Evolutionary conservation across 2,888 invertebrate species (phyloP).

Genomic region (Microdon myrmicae): DNA sequence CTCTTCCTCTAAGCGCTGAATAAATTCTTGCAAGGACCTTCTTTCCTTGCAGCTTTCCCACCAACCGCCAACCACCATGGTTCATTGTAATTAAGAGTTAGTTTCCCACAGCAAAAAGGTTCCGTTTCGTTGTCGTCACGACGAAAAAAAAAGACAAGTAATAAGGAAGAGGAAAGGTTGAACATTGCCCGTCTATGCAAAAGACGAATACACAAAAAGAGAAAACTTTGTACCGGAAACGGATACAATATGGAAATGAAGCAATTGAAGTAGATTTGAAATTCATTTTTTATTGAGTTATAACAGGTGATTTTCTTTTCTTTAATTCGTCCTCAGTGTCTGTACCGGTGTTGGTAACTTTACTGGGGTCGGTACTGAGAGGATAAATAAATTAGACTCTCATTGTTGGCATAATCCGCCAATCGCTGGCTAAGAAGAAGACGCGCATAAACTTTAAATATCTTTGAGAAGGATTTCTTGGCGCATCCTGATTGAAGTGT

Average conservation of each 20-base stretch:
- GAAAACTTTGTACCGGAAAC: slow-evolving; percentile 27
- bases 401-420: slow-evolving; percentile 43
- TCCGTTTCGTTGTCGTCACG: neutral
- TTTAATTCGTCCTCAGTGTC: slow-evolving; percentile 25
- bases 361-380: slow-evolving; percentile 26
- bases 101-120: slow-evolving; percentile 23
- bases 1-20: slow-evolving; percentile 22
- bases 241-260: slow-evolving; percentile 50
- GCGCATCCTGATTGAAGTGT: no score
- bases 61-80: no score
- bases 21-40: slow-evolving; percentile 39
- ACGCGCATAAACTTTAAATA: no score
- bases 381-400: slow-evolving; percentile 47
- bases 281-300: slow-evolving; percentile 51
- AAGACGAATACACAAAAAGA: slow-evolving; percentile 12
- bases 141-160: slow-evolving; percentile 3
- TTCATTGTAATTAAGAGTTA: slow-evolving; percentile 48
- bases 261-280: slow-evolving; percentile 47
- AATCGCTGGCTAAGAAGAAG: no score
- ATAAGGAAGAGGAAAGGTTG: neutral
- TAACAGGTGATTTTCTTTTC: slow-evolving; percentile 52
- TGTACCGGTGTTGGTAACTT: slow-evolving; percentile 15
- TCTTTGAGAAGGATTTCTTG: neutral
- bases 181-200: slow-evolving; percentile 1
- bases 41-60: no score